Conservation (phyloP, 2,113 vertebrate genomes). For the Pagrus major region DNA sequence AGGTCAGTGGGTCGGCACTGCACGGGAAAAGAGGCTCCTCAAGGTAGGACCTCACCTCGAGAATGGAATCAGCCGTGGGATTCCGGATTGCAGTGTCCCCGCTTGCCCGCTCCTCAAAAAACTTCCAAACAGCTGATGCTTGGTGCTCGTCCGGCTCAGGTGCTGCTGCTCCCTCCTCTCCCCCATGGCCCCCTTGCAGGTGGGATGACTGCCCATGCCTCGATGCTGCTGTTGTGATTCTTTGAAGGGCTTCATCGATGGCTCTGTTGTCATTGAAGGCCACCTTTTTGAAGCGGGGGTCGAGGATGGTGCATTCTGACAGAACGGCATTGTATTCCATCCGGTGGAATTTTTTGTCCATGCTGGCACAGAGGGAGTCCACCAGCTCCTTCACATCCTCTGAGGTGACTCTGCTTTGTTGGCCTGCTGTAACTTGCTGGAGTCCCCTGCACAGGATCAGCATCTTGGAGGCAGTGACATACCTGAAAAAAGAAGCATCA, state of each 20-base stretch:
- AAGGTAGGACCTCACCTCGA: slow-evolving; percentile 4
- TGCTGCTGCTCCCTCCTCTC: not conserved
- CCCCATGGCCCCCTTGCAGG: not conserved
- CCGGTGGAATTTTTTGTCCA: no score
- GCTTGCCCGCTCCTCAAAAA: slow-evolving; percentile 5
- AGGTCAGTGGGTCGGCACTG: not conserved
- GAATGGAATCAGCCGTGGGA: slow-evolving; percentile 3
- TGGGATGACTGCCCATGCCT: not conserved
- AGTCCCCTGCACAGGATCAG: not conserved
- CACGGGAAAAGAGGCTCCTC: slow-evolving; percentile 11
- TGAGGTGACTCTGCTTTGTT: no score
- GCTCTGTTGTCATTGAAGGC: no score
- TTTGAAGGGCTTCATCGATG: no score
- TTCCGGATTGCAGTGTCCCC: not conserved
- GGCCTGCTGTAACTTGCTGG: no score
- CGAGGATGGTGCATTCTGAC: no score
- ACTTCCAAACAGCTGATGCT: not conserved
- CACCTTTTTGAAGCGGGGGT: no score
- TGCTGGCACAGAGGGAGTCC: no score
- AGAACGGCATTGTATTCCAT: no score
- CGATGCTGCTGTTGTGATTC: no score
- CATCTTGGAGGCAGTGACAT: not conserved
- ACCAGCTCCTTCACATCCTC: no score
- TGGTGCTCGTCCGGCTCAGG: not conserved
- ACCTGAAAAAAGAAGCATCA: slow-evolving; percentile 5